Evolutionary conservation across 2,113 vertebrate species (phyloP).

Genomic region (Halichoerus grypus): DNA sequence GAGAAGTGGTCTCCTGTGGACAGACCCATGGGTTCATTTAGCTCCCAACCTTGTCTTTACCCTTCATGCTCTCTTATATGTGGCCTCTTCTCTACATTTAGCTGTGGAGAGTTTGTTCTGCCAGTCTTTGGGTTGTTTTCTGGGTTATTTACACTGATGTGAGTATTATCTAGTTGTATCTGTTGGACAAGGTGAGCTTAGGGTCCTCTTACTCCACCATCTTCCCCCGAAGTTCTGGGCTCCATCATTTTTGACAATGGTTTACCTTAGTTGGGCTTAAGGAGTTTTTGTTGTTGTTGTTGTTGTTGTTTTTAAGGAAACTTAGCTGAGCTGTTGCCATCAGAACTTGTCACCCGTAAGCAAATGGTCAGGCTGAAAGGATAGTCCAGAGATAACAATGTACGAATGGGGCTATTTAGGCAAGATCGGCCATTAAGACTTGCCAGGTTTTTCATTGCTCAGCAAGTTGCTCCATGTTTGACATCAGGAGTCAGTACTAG

Average conservation of each 20-base stretch:
- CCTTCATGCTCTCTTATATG: background rate
- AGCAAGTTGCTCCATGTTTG: background rate
- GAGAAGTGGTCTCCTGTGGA: background rate
- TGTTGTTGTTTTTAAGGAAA: background rate
- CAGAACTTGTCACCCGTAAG: background rate
- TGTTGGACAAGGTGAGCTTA: background rate
- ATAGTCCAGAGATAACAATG: background rate
- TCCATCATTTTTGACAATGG: conserved; percentile 7
- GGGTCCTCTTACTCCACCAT: background rate
- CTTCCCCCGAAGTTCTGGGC: background rate
- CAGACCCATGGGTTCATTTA: background rate
- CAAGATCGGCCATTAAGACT: background rate
- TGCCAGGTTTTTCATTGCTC: conserved; percentile 8
- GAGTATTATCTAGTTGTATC: background rate
- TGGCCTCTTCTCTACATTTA: background rate
- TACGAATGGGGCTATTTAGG: background rate
- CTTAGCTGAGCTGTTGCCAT: background rate
- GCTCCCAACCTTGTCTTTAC: background rate
- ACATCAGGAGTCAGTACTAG: background rate
- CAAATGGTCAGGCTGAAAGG: conserved; percentile 21
- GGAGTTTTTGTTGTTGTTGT: background rate
- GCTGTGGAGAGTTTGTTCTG: background rate
- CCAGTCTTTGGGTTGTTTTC: background rate
- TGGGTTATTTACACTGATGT: background rate
- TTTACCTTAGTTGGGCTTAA: conserved; percentile 42